Conservation (phyloP, 2,113 vertebrate genomes). For the Canis aureus region DNA sequence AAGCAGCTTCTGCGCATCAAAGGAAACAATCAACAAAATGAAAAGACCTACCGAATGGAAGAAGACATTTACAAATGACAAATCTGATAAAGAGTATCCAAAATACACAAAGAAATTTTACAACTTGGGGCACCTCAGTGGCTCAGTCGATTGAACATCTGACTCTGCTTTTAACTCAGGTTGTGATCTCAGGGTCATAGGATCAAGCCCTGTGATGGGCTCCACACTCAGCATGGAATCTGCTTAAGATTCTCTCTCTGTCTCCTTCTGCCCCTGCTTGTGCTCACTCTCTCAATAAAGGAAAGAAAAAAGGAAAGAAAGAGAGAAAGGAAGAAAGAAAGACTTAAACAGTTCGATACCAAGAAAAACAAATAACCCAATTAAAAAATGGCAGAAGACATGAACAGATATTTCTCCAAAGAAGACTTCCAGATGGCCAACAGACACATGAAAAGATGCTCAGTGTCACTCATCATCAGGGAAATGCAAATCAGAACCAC, state of each 20-base stretch:
- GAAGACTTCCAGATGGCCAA: not conserved
- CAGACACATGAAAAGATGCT: not conserved
- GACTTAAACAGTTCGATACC: not conserved
- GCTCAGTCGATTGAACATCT: too few relatives aligned
- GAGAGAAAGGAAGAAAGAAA: not conserved
- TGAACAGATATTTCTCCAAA: not conserved
- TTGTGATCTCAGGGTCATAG: not conserved
- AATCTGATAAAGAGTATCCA: not conserved
- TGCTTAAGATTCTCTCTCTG: not conserved
- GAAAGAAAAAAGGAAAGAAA: accelerated
- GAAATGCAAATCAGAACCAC: not conserved
- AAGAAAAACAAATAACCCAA: not conserved
- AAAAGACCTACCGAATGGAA: not conserved
- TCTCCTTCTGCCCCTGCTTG: too few relatives aligned
- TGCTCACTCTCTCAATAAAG: not conserved
- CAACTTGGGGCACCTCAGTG: not conserved
- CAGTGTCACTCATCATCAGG: not conserved
- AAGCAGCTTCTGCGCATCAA: not conserved
- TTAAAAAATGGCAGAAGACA: not conserved
- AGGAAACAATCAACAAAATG: not conserved
- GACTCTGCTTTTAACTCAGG: too few relatives aligned
- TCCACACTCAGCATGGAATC: not conserved
- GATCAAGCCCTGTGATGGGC: not conserved
- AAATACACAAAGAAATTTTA: not conserved
- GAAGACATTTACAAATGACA: not conserved